Conservation (phyloP, 92 coral and sea anemone genomes). For the Diadumene lineata region DNA sequence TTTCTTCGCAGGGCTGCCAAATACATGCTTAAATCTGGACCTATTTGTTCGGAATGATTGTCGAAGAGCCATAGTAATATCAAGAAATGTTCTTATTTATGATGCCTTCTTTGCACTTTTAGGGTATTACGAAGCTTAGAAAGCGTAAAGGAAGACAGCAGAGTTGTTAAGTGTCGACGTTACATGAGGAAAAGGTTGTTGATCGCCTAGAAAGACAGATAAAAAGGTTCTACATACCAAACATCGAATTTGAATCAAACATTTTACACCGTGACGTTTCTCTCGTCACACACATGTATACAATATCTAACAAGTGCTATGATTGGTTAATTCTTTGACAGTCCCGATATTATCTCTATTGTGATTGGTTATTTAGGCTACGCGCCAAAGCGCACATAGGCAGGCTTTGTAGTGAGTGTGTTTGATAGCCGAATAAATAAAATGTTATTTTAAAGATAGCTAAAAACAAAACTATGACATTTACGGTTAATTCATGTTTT, state of each 20-base stretch:
- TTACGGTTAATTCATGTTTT: neutral
- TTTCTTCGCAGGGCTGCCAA: slow-evolving; percentile 88
- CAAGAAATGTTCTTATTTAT: neutral
- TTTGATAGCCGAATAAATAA: neutral
- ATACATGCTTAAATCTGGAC: slow-evolving; percentile 95
- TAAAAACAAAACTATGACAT: neutral
- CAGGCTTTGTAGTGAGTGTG: neutral
- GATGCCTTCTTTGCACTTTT: slow-evolving; percentile 2
- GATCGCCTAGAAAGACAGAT: slow-evolving; percentile 30
- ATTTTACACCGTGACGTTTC: slow-evolving; percentile 25
- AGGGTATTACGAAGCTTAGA: neutral
- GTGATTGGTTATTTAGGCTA: slow-evolving; percentile 47
- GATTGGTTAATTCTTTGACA: slow-evolving; percentile 5
- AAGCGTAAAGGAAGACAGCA: slow-evolving; percentile 16
- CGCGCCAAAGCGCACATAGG: slow-evolving; percentile 54
- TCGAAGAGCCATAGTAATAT: slow-evolving; percentile 46
- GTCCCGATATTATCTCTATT: slow-evolving; percentile 19
- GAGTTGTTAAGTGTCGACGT: slow-evolving; percentile 22
- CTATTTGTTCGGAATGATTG: slow-evolving; percentile 74
- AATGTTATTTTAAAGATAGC: neutral
- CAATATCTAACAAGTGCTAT: slow-evolving; percentile 1
- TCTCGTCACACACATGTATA: slow-evolving; percentile 33
- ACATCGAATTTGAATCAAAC: slow-evolving; percentile 28
- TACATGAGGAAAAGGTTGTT: slow-evolving; percentile 13
- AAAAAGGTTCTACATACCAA: slow-evolving; percentile 33